These are phyloP conservation scores for Tetropium fuscum DNA, from an alignment of 2,888 invertebrate species.

Conservation along the genomic window DNA sequence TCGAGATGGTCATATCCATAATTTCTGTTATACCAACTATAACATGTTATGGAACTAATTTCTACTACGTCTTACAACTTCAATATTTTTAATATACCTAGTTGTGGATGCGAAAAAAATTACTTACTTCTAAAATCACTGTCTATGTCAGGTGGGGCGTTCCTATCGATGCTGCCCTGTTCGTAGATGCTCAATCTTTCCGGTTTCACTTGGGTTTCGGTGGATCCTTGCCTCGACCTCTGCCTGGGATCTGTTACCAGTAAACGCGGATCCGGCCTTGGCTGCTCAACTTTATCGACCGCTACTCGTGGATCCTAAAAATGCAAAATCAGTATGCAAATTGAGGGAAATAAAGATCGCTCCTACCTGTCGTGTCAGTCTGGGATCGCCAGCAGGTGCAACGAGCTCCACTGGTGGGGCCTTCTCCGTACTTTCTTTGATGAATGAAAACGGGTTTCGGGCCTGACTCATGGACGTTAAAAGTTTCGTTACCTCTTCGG, in stretches of 20 bases:
- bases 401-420: slow-evolving; percentile 9
- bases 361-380: slow-evolving; percentile 41
- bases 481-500: slow-evolving; percentile 78
- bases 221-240: slow-evolving; percentile 46
- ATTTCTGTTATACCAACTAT: too few relatives aligned
- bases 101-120: neutral
- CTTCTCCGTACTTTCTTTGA: slow-evolving; percentile 9
- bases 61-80: too few relatives aligned
- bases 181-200: slow-evolving; percentile 72
- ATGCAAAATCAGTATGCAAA: neutral
- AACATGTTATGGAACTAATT: too few relatives aligned
- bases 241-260: slow-evolving; percentile 43
- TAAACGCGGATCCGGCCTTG: slow-evolving; percentile 35
- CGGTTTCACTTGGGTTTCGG: slow-evolving; percentile 46
- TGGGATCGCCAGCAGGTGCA: slow-evolving; percentile 35
- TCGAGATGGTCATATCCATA: too few relatives aligned
- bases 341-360: neutral
- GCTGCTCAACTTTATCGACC: slow-evolving; percentile 25
- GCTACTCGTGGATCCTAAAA: slow-evolving; percentile 38
- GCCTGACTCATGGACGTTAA: slow-evolving; percentile 69
- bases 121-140: slow-evolving; percentile 69
- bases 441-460: slow-evolving; percentile 33
- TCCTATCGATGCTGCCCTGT: slow-evolving; percentile 72
- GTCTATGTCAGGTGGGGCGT: slow-evolving; percentile 69
- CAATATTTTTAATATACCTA: too few relatives aligned